These are phyloP conservation scores for Prorops nasuta DNA, from an alignment of 1,140 invertebrate species.

Conservation along the genomic window DNA sequence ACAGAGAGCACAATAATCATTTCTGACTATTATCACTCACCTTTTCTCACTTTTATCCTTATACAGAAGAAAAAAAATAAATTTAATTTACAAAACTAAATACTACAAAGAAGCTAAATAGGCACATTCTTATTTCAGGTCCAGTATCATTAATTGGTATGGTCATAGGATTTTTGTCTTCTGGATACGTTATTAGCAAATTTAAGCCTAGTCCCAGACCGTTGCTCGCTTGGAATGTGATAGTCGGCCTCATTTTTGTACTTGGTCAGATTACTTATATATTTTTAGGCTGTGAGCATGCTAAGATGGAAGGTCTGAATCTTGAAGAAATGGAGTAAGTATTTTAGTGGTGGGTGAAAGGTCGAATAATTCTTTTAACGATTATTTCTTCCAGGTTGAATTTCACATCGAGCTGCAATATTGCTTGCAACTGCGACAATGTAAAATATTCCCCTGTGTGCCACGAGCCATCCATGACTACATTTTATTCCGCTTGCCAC, in stretches of 20 bases:
- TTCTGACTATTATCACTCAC: too few relatives aligned
- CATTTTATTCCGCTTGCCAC: slow-evolving; percentile 65
- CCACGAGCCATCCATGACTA: slow-evolving; percentile 54
- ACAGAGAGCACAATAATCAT: too few relatives aligned
- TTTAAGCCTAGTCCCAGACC: slow-evolving; percentile 62
- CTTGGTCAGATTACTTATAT: slow-evolving; percentile 56
- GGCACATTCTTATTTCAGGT: slow-evolving; percentile 36
- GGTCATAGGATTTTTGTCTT: slow-evolving; percentile 63
- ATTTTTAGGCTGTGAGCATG: slow-evolving; percentile 61
- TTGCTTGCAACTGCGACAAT: slow-evolving; percentile 56
- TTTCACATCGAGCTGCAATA: slow-evolving; percentile 57
- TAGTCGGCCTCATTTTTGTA: slow-evolving; percentile 61
- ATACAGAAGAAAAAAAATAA: too few relatives aligned
- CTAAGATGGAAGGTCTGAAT: slow-evolving; percentile 47
- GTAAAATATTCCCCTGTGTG: slow-evolving; percentile 63
- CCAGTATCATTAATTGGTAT: slow-evolving; percentile 60
- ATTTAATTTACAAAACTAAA: too few relatives aligned
- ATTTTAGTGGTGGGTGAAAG: background rate
- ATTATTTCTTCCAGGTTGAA: slow-evolving; percentile 50
- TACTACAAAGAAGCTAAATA: too few relatives aligned
- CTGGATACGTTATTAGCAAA: slow-evolving; percentile 64
- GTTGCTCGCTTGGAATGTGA: slow-evolving; percentile 65
- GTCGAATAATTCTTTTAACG: slow-evolving; percentile 4
- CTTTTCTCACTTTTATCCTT: too few relatives aligned
- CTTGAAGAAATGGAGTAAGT: slow-evolving; percentile 45